Evolutionary conservation across 2,888 invertebrate species (phyloP).

Genomic region (Polydesmus complanatus): DNA sequence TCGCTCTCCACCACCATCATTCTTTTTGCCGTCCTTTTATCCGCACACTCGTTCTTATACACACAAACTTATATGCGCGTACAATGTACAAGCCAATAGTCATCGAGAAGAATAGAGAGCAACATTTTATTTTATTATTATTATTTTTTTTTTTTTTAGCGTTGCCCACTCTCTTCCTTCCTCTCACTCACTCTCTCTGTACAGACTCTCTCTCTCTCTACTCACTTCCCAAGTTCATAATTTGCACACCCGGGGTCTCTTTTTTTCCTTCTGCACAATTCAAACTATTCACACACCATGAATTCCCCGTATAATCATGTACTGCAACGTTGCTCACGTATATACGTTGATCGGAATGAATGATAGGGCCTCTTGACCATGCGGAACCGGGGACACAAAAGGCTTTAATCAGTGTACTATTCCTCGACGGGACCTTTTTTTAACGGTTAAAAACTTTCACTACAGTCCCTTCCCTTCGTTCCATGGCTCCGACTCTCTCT

Average conservation of each 20-base stretch:
- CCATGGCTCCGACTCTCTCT: neutral
- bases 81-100: neutral
- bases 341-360: constrained; percentile 1
- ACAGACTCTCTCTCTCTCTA: neutral
- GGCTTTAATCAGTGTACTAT: constrained; percentile 5
- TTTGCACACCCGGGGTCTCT: neutral
- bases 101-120: neutral
- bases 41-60: neutral
- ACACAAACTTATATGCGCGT: neutral
- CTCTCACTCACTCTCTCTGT: too few species aligned
- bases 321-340: too few species aligned
- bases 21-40: neutral
- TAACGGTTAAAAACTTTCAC: too few species aligned
- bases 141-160: neutral
- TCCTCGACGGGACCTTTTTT: neutral
- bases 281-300: neutral
- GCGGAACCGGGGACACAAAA: constrained; percentile 7
- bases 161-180: neutral
- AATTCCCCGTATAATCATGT: too few species aligned
- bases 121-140: too few species aligned
- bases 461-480: neutral
- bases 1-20: too few species aligned
- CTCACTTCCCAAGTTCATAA: neutral
- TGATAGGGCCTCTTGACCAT: constrained; percentile 9
- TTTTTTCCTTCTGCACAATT: neutral